Percentiles rank a stretch among this genome's conserved stretches.
These are phyloP conservation scores for Caenorhabditis imperialis DNA, from an alignment of 2,888 invertebrate species.

Conservation along the genomic window DNA sequence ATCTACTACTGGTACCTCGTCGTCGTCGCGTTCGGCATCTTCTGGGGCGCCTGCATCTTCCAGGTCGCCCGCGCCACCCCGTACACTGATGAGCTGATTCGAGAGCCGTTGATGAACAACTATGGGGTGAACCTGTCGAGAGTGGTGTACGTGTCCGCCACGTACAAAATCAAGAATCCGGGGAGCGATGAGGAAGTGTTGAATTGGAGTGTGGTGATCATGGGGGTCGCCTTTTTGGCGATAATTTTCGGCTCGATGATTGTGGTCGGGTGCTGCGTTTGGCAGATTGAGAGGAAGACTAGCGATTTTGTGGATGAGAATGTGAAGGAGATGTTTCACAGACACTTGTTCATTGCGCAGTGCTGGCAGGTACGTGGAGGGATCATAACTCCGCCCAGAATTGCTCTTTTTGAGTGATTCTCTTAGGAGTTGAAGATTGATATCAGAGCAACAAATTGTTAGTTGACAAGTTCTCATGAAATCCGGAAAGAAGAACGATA, in stretches of 20 bases:
- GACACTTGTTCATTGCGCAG: constrained; percentile 9
- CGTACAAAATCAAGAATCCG: constrained; percentile 3
- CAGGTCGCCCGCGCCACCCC: constrained; percentile 9
- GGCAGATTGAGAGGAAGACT: not conserved
- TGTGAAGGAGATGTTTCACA: not conserved
- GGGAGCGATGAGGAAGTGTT: not conserved
- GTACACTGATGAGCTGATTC: constrained; percentile 17
- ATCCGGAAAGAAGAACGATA: no score
- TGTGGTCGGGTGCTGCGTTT: not conserved
- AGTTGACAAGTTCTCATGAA: no score
- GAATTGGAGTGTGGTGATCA: not conserved
- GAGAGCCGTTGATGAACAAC: not conserved
- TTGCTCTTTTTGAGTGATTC: no score
- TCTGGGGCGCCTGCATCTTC: constrained; percentile 21
- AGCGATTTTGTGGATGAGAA: not conserved
- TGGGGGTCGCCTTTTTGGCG: constrained; percentile 1
- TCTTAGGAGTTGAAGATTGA: no score
- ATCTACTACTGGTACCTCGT: constrained; percentile 5
- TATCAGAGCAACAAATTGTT: no score
- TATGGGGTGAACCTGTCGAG: not conserved
- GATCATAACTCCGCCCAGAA: not conserved
- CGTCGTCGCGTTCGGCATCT: constrained; percentile 1
- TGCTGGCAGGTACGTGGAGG: not conserved
- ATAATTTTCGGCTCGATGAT: constrained; percentile 1
- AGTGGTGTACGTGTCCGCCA: constrained; percentile 16